Conservation (phyloP, 2,113 vertebrate species). For the Fukomys damarensis region DNA sequence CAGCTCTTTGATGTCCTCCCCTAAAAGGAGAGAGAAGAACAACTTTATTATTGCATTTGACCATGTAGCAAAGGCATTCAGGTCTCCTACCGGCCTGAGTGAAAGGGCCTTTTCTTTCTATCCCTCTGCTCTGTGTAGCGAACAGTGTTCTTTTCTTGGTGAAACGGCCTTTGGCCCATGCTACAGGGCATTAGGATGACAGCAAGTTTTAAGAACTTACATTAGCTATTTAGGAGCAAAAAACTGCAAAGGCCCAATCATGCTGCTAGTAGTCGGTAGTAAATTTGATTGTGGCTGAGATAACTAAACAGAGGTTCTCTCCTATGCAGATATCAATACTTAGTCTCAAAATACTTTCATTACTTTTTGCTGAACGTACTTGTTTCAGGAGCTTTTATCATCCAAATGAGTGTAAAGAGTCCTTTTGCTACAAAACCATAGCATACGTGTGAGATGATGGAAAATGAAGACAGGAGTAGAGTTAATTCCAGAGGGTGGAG, state of each 20-base stretch:
- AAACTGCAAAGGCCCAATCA: background rate
- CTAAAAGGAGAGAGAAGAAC: conserved; percentile 70
- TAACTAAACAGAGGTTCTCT: background rate
- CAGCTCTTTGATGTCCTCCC: conserved; percentile 82
- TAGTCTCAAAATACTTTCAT: background rate
- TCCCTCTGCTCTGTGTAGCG: background rate
- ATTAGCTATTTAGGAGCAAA: background rate
- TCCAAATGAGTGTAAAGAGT: background rate
- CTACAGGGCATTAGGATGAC: background rate
- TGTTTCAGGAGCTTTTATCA: background rate
- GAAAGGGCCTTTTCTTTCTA: background rate
- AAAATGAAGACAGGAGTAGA: background rate
- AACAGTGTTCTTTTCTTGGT: background rate
- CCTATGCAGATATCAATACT: background rate
- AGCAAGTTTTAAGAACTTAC: background rate
- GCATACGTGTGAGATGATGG: background rate
- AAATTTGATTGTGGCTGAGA: background rate
- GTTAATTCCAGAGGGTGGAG: background rate
- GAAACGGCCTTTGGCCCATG: background rate
- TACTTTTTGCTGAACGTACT: background rate
- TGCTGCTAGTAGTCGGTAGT: background rate
- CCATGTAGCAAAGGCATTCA: background rate
- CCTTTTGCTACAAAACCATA: background rate
- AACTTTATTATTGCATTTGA: background rate
- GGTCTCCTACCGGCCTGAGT: background rate